Conservation (phyloP, 2,113 vertebrate genomes). For the Aramus guarauna region DNA sequence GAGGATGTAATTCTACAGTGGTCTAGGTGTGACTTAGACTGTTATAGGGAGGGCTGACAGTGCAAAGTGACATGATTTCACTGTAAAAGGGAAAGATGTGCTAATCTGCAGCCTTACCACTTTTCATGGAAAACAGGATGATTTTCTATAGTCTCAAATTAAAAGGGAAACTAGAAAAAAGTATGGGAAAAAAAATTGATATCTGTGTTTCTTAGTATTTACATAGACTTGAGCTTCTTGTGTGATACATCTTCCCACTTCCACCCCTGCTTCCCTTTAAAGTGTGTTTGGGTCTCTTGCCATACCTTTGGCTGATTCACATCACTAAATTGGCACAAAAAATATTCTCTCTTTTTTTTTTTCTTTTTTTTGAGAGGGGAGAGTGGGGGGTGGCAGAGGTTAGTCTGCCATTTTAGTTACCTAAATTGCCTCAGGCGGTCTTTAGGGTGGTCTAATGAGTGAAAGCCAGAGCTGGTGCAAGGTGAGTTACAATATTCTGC, state of each 20-base stretch:
- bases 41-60: background rate
- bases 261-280: background rate
- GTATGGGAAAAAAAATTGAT: background rate
- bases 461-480: background rate
- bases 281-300: background rate
- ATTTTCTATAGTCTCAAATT: background rate
- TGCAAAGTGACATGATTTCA: background rate
- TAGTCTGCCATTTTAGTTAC: background rate
- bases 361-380: background rate
- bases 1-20: background rate
- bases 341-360: background rate
- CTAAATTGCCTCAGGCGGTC: background rate
- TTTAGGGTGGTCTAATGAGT: background rate
- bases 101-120: background rate
- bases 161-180: background rate
- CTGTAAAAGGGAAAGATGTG: background rate
- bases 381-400: too few relatives aligned
- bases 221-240: background rate
- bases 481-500: background rate
- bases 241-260: background rate
- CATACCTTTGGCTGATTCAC: background rate
- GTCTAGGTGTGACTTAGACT: background rate
- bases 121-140: background rate
- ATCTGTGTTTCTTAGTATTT: background rate
- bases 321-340: background rate